Base-by-base conservation (phyloP, 2,888 invertebrate genomes). In the Heliconius ethilla region DNA sequence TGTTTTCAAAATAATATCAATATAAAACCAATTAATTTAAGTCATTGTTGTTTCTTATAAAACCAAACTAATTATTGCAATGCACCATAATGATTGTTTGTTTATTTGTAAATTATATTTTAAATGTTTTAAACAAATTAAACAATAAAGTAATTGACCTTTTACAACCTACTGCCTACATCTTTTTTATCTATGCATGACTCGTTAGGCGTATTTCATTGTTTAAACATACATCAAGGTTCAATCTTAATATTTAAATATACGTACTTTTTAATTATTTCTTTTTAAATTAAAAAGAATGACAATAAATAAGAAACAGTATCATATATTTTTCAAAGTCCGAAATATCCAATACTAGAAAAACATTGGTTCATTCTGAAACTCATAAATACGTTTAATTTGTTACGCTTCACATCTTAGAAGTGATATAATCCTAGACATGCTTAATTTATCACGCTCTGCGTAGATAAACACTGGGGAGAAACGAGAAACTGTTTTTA, bases 401-500 rank as follows among this genome's bases (percentile, higher is more conserved):
- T 74, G 74, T 74, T 45, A 62, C 62, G 73, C 62, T 40, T 74
- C 59, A 40, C n/a, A 37, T 74, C 73, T 74, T 27, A 59, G 62
- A 62, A 74, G 73, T 74, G 62, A 18, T 74, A 29, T 70, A 73
- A 77, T 77, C 73, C 59, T 77, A 77, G 77, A 77, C 66, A 67
- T 70, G 70, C 29, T 37, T 66, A 67, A 73, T 65, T 67, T 40
- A 77, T 73, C 66, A 77, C 76, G 73, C 66, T 59, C 77, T 18
- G 77, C 73, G 62, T 22, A 73, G 59, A 77, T 77, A 73, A 77
- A 59, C 77, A 77, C 70, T 67, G 73, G 29, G n/a, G 77, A 67
- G 73, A 67, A 74, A 77, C 73, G 77, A 73, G 73, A 62, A 77
- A 77, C 73, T 77, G 73, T 62, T 72, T 73, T 59, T 67, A 59